phyloP scores from a whole-genome alignment of 2,888 invertebrate species.

The Apocheima hispidaria region DNA sequence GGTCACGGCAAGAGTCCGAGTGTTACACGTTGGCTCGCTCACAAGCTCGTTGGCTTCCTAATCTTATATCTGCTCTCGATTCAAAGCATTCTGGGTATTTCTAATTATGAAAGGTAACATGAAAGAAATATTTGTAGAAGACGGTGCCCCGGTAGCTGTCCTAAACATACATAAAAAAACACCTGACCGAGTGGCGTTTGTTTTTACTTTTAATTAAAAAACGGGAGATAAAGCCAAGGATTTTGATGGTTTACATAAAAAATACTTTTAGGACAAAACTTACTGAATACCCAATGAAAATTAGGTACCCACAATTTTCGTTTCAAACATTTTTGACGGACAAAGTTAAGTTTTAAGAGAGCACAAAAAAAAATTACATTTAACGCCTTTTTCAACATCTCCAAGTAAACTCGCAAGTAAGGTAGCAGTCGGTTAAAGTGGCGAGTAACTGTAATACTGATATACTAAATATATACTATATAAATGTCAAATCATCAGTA shows the following conservation, averaged over 20 bases:
- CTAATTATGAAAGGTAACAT: conserved; percentile 33
- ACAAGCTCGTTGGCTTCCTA: conserved; percentile 3
- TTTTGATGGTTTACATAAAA: neutral
- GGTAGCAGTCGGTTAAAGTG: too few species aligned
- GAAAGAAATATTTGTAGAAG: conserved; percentile 39
- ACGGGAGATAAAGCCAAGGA: conserved; percentile 12
- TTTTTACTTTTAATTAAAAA: conserved; percentile 29
- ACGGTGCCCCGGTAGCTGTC: conserved; percentile 34
- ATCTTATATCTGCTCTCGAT: neutral
- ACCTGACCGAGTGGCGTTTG: conserved; percentile 21
- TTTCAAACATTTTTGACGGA: too few species aligned
- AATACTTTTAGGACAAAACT: conserved; percentile 1
- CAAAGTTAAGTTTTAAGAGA: too few species aligned
- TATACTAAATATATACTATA: too few species aligned
- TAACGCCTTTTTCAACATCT: too few species aligned
- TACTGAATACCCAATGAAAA: neutral
- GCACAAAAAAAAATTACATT: too few species aligned
- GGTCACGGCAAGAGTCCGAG: too few species aligned
- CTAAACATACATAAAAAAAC: conserved; percentile 40
- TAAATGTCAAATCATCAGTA: too few species aligned
- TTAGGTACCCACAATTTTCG: too few species aligned
- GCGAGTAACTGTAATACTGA: too few species aligned
- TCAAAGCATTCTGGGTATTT: conserved; percentile 17
- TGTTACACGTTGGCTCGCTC: too few species aligned
- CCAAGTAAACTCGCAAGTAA: too few species aligned